Evolutionary conservation across 2,797 vertebrate species (phyloP), one percentile per base, ranked within the genome.

Genomic region (Gallinago solitaria): DNA sequence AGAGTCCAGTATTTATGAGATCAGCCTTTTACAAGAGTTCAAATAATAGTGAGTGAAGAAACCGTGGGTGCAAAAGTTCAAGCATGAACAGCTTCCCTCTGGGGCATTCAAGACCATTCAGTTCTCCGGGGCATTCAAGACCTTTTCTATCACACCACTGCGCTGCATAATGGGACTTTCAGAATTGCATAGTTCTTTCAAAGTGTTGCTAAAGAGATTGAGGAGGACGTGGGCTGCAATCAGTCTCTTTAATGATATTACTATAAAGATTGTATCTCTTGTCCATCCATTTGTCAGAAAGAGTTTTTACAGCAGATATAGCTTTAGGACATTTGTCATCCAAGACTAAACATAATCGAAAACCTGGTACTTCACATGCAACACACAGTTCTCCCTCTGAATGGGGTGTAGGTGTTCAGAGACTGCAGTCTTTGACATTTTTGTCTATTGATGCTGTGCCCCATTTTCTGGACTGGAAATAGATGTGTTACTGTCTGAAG

Each of bases 181-280:
- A 83, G 87, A 78, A 82, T 19, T 56, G 59, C 51, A 23, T 1
- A 28, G 43, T 4, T 79, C 77, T 76, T 82, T 53, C 93, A 60
- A 64, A 95, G 69, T 57, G 63, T 33, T 88, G n/a, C 82, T 92
- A 15, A 75, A 88, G 77, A 95, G 64, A 87, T 61, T 23, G 83
- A 93, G 54, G n/a, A 92, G 57, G 63, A 32, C 30, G 48, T 33
- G 59, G 43, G 37, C 87, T 86, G 59, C 80, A 87, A 77, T 88
- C 67, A 39, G 48, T 94, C 77, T 93, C 70, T 84, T 87, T 81
- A 95, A 84, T 57, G 77, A 21, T 69, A 43, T 70, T 63, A 37
- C 67, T 79, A 9, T 59, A 76, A 77, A 56, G 80, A 74, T 75
- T 57, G 63, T 64, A 9, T 82, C 83, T 76, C 83, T 67, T 87